A percentile compares a stretch with the other conserved stretches of the same genome.
phyloP scores from a whole-genome alignment of 2,888 invertebrate genomes.

The Baronia brevicornis region DNA sequence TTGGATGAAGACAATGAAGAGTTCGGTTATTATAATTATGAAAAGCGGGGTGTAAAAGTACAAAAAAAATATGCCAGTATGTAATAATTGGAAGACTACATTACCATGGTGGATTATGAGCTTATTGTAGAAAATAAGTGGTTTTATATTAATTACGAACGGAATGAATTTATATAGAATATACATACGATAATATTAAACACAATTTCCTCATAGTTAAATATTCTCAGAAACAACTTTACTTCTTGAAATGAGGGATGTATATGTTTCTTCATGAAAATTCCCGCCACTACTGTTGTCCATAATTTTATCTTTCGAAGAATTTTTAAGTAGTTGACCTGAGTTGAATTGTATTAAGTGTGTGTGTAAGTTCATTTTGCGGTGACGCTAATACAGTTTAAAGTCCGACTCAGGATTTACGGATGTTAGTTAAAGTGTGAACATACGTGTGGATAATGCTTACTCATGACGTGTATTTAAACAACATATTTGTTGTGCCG shows the following conservation, averaged over 20 bases:
- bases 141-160: too few relatives aligned
- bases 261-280: conserved; percentile 25
- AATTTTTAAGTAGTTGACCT: background rate
- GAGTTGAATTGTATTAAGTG: conserved; percentile 8
- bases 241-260: conserved; percentile 23
- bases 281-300: conserved; percentile 15
- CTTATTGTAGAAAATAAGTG: too few relatives aligned
- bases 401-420: conserved; percentile 17
- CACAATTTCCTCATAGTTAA: conserved; percentile 26
- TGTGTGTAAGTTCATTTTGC: conserved; percentile 13
- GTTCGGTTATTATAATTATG: too few relatives aligned
- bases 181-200: conserved; percentile 26
- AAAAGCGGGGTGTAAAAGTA: too few relatives aligned
- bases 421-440: conserved; percentile 18
- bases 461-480: conserved; percentile 27
- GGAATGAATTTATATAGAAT: conserved; percentile 13
- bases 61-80: too few relatives aligned
- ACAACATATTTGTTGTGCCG: conserved; percentile 27
- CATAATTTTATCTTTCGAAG: conserved; percentile 11
- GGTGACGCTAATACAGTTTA: conserved; percentile 9
- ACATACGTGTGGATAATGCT: conserved; percentile 22
- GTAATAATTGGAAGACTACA: too few relatives aligned
- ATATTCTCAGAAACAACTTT: conserved; percentile 23
- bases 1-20: too few relatives aligned
- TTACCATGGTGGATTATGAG: too few relatives aligned